phyloP scores from a whole-genome alignment of 2,113 vertebrate genomes.

The Aphyosemion australe region DNA sequence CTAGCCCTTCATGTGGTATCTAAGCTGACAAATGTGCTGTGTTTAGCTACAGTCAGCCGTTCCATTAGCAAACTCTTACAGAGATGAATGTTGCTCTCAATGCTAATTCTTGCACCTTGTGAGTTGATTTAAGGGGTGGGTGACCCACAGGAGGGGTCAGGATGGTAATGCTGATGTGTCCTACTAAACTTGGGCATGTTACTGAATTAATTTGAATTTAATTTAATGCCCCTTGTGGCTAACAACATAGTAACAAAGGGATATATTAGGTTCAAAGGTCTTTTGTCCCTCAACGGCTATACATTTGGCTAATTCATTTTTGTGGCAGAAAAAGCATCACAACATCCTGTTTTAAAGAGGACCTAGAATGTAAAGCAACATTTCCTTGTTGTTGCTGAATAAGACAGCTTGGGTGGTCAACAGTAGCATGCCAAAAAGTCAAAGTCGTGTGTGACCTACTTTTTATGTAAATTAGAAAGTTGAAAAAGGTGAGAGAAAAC shows the following conservation, averaged over 20 bases:
- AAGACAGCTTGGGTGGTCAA: no score
- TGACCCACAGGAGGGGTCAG: background rate
- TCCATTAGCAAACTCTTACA: conserved; percentile 40
- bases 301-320: no score
- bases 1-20: conserved; percentile 27
- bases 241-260: background rate
- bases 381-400: no score
- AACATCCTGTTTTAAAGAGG: no score
- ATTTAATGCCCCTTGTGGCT: conserved; percentile 8
- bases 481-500: no score
- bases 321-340: no score
- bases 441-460: no score
- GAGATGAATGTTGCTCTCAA: conserved; percentile 52
- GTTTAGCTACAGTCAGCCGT: conserved; percentile 24
- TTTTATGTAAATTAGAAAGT: no score
- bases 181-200: background rate
- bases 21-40: conserved; percentile 45
- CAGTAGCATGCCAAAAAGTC: no score
- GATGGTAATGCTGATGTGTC: background rate
- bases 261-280: no score
- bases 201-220: background rate
- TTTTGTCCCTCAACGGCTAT: no score
- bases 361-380: no score
- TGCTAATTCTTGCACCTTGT: conserved; percentile 29
- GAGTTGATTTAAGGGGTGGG: background rate